Base-by-base conservation (phyloP, 1,140 invertebrate species). In the Steinernema feltiae region DNA sequence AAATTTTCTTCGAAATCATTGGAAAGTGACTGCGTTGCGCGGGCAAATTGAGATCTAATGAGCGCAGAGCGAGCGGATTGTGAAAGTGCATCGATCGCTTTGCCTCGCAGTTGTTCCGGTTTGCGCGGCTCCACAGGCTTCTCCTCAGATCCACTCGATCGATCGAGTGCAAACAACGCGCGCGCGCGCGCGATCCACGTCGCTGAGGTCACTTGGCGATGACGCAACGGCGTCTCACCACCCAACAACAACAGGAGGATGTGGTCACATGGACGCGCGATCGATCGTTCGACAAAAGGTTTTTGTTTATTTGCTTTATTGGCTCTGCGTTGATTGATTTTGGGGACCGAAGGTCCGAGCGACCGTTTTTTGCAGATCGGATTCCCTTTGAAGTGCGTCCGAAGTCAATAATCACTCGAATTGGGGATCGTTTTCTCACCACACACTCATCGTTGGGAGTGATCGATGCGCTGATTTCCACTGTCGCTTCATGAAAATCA, bases 341-440 rank as follows among this genome's bases (percentile, higher is more conserved):
- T 46, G 7, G 41, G 7, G 41, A 46, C n/a, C n/a, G n/a, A n/a
- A n/a, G n/a, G n/a, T n/a, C n/a, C n/a, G 41, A 46, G 41, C 7
- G 41, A 7, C 41, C n/a, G 7, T 46, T 46, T 46, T 46, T 7
- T n/a, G n/a, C 41, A 7, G 7, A 12, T 46, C 41, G 41, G 41
- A 46, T n/a, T 12, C 7, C 41, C 41, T 46, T 46, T 46, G 63
- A 79, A 79, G n/a, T 78, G 69, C 24, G 74, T 71, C 17, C 77
- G 79, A n/a, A n/a, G n/a, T n/a, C n/a, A n/a, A n/a, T n/a, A n/a
- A n/a, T n/a, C n/a, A n/a, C n/a, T n/a, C n/a, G n/a, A n/a, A n/a
- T n/a, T n/a, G n/a, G n/a, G n/a, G n/a, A n/a, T n/a, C n/a, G n/a
- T n/a, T n/a, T n/a, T n/a, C n/a, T n/a, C n/a, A n/a, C n/a, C n/a